Percentiles rank a stretch among this genome's conserved stretches.
These are phyloP conservation scores for Semotilus atromaculatus DNA, from an alignment of 2,797 vertebrate species.

Conservation along the genomic window DNA sequence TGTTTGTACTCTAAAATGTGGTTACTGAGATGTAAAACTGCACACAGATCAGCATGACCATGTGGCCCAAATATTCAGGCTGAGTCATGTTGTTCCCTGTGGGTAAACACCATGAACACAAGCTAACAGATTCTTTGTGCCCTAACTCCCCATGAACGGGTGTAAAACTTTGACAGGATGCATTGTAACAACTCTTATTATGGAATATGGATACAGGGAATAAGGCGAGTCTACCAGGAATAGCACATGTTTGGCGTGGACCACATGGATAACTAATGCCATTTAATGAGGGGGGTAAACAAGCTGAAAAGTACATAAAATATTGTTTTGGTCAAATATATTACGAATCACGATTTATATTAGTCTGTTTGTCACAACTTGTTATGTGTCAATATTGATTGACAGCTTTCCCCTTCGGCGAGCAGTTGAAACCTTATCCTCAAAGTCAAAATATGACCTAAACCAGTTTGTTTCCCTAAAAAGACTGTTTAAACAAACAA, in stretches of 20 bases:
- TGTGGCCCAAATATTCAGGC: slow-evolving; percentile 46
- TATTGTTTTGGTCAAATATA: not conserved
- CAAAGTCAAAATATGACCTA: not conserved
- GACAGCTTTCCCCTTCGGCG: not conserved
- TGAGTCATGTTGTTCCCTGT: slow-evolving; percentile 59
- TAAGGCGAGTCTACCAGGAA: not conserved
- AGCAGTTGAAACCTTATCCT: not conserved
- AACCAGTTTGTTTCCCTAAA: not conserved
- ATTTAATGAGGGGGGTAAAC: not conserved
- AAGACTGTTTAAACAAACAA: not conserved
- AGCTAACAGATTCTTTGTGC: slow-evolving; percentile 1
- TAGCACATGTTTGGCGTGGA: not conserved
- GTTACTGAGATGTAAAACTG: not conserved
- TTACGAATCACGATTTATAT: not conserved
- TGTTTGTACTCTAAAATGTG: not conserved
- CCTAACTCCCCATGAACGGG: not conserved
- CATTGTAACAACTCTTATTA: not conserved
- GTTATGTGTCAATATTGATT: not conserved
- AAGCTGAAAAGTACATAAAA: not conserved
- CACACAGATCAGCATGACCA: not conserved
- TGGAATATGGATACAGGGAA: not conserved
- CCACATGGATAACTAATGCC: not conserved
- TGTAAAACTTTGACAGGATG: not conserved
- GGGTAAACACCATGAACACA: slow-evolving; percentile 26
- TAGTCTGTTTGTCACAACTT: not conserved